Conservation (phyloP, 2,113 vertebrate species). For the Aythya baeri region DNA sequence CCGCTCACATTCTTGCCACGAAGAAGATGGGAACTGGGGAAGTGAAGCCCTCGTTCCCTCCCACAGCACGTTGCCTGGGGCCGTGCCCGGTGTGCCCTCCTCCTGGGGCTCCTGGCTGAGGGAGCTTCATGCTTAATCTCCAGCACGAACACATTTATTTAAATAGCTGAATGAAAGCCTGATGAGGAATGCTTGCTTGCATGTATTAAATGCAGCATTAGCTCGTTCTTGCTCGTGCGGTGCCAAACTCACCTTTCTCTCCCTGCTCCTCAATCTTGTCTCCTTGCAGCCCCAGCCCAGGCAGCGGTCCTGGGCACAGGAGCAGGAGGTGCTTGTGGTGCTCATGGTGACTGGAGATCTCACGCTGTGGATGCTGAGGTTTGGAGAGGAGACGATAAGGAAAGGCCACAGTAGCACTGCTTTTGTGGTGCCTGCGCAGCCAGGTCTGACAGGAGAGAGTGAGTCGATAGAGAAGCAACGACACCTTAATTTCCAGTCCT, state of each 20-base stretch:
- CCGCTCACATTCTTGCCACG: not conserved
- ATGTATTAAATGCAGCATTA: not conserved
- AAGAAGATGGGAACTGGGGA: not conserved
- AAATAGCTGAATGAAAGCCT: not conserved
- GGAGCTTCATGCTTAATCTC: not conserved
- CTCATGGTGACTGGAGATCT: not conserved
- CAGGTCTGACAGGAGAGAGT: not conserved
- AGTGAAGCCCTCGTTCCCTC: not conserved
- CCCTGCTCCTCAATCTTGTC: not conserved
- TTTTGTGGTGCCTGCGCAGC: rapidly evolving
- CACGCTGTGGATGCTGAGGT: not conserved
- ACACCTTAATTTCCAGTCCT: not conserved
- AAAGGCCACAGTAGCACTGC: rapidly evolving
- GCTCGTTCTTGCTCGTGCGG: not conserved
- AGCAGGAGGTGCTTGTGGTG: rapidly evolving
- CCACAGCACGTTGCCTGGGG: too few relatives aligned
- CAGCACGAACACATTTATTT: not conserved
- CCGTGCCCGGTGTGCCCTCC: not conserved
- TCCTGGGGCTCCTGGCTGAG: not conserved
- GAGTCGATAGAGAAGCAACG: not conserved
- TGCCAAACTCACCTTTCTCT: not conserved
- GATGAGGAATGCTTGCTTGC: rapidly evolving
- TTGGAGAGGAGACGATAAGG: not conserved
- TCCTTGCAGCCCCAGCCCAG: not conserved
- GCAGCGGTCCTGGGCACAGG: not conserved